Evolutionary conservation across 2,888 invertebrate genomes (phyloP), one percentile per base, ranked within the genome.

Genomic region (Cantharis rustica): DNA sequence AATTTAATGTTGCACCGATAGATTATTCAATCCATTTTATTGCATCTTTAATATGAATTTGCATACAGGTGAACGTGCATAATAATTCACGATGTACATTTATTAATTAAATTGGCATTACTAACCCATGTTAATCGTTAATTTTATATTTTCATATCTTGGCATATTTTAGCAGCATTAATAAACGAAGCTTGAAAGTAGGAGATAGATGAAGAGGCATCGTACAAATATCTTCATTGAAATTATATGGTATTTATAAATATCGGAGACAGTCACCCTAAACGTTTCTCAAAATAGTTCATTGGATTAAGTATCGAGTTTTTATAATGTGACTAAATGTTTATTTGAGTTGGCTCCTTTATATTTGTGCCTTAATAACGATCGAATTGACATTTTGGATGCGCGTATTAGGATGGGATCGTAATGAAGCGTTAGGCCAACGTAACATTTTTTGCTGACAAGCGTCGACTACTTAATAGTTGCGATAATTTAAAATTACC

Each of bases 291-390:
- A 77, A 77, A 77, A 77, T 77, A 77, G 77, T 77, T 69, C 74
- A 72, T 75, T 69, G 74, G 71, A 75, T 74, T 75, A 77, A 72
- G 72, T 66, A 66, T 68, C 77, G 75, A 77, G 74, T 77, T 77
- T 76, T 77, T 77, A 75, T 77, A 75, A 75, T 68, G 77, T 77
- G 74, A 77, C 77, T 77, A 77, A 77, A 77, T 69, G 75, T 77
- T 77, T 77, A 77, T 77, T 77, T 77, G 69, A 64, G 70, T 47
- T 47, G 47, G 47, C 47, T 47, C 47, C 47, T 47, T 47, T n/a
- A 31, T 31, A 47, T 47, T 47, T 47, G n/a, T 47, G 47, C 47
- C 47, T 47, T 47, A 47, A 47, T 47, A n/a, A 47, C 47, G 47
- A 47, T 47, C 47, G n/a, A 47, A 47, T 47, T 47, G 47, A 47